Conservation (phyloP, 2,888 invertebrate species). For the Selenia dentaria region DNA sequence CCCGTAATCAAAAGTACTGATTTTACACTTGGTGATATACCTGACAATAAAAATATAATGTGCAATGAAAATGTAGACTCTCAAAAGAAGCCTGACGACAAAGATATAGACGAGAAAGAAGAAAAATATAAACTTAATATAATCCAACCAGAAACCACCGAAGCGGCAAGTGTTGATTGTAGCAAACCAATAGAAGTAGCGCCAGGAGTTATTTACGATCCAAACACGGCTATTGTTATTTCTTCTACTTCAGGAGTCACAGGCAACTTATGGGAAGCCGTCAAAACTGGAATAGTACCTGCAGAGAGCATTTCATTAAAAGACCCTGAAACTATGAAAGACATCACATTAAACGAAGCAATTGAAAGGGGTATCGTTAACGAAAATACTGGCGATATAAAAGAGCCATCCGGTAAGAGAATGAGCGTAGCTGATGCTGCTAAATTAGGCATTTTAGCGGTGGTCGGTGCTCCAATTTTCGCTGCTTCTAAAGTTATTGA, state of each 20-base stretch:
- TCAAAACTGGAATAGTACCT: slow-evolving; percentile 89
- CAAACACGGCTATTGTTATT: slow-evolving; percentile 88
- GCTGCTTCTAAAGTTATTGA: slow-evolving; percentile 88
- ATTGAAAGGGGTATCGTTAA: slow-evolving; percentile 90
- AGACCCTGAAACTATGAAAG: slow-evolving; percentile 88
- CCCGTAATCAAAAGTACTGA: too few species aligned
- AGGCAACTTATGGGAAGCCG: slow-evolving; percentile 88
- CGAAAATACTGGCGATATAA: slow-evolving; percentile 87
- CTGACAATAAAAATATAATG: too few species aligned
- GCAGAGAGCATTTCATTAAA: slow-evolving; percentile 87
- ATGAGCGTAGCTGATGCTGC: slow-evolving; percentile 90
- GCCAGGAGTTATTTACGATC: slow-evolving; percentile 90
- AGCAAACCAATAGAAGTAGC: slow-evolving; percentile 83
- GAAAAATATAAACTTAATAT: slow-evolving; percentile 15
- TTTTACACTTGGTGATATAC: too few species aligned
- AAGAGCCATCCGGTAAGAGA: slow-evolving; percentile 86
- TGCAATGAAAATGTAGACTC: not conserved
- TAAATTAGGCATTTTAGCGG: slow-evolving; percentile 89
- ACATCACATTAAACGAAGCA: slow-evolving; percentile 90
- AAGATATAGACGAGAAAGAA: slow-evolving; percentile 1
- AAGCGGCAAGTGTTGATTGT: slow-evolving; percentile 7
- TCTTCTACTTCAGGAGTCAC: slow-evolving; percentile 87
- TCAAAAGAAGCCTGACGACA: not conserved
- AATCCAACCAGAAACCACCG: slow-evolving; percentile 2
- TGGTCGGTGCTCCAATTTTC: slow-evolving; percentile 90